These are phyloP conservation scores for Yponomeuta plumbellus DNA, from an alignment of 2,888 invertebrate species.

Conservation along the genomic window DNA sequence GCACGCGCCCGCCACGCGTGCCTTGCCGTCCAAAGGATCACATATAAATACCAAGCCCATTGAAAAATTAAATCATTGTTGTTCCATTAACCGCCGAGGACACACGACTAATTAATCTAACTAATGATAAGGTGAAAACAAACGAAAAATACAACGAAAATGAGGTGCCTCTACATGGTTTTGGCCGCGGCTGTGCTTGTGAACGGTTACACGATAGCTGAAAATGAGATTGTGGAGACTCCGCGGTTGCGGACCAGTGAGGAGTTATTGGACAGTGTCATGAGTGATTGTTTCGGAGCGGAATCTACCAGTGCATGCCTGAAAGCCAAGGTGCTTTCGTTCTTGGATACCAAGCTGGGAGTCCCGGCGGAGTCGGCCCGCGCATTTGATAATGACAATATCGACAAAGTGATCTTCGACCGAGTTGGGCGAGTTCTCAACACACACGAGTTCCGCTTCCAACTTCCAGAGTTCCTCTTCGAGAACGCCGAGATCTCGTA, in stretches of 20 bases:
- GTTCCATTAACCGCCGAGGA: conserved; percentile 67
- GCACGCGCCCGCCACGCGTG: conserved; percentile 56
- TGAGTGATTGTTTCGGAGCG: conserved; percentile 83
- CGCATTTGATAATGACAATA: conserved; percentile 76
- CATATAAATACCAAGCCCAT: conserved; percentile 83
- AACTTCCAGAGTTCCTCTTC: conserved; percentile 83
- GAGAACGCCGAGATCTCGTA: conserved; percentile 81
- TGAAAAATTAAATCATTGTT: conserved; percentile 76
- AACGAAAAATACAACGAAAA: conserved; percentile 35
- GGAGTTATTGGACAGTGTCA: conserved; percentile 81
- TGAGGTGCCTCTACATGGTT: conserved; percentile 73
- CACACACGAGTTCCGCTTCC: conserved; percentile 84
- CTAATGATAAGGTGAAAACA: conserved; percentile 62
- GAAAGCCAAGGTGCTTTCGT: conserved; percentile 85
- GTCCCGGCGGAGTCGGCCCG: conserved; percentile 78
- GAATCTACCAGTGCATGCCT: conserved; percentile 83
- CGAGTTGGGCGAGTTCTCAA: conserved; percentile 82
- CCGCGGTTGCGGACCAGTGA: conserved; percentile 79
- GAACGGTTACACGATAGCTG: conserved; percentile 67
- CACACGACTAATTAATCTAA: conserved; percentile 66
- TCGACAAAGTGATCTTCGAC: conserved; percentile 85
- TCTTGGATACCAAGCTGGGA: conserved; percentile 83
- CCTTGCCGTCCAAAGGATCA: conserved; percentile 74
- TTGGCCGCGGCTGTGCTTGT: conserved; percentile 70
- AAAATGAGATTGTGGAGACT: conserved; percentile 72